A percentile compares a stretch with the other conserved stretches of the same genome.
These are phyloP conservation scores for Clusia tigrina DNA, from an alignment of 2,888 invertebrate species.

Conservation along the genomic window DNA sequence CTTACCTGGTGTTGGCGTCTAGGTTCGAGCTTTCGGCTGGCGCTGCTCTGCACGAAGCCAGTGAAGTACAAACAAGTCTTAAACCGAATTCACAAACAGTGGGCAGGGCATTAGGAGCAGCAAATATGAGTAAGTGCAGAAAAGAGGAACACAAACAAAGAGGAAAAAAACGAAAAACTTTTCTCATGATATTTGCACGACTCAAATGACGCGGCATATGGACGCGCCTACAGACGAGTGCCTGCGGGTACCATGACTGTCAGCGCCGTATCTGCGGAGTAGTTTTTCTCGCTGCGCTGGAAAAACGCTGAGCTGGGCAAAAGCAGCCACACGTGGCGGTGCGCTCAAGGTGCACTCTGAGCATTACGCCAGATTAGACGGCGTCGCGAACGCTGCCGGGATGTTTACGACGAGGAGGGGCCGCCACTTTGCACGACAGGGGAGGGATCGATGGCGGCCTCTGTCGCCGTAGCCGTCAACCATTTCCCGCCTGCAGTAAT, in stretches of 20 bases:
- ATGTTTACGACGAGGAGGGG: slow-evolving; percentile 13
- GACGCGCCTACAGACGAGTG: neutral
- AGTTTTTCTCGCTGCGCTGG: neutral
- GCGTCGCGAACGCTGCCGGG: neutral
- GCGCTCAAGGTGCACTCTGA: neutral
- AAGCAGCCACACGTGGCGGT: neutral
- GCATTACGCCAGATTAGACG: neutral
- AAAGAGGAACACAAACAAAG: too few relatives aligned
- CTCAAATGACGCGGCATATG: slow-evolving; percentile 2
- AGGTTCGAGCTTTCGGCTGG: neutral
- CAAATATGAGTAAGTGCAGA: too few relatives aligned
- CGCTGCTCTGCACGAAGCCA: neutral
- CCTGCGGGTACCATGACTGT: neutral
- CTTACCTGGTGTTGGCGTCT: neutral
- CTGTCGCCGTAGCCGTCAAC: slow-evolving; percentile 26
- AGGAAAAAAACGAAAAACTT: neutral
- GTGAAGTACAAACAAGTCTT: neutral
- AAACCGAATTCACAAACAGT: neutral
- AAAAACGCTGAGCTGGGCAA: neutral
- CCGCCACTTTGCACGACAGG: too few relatives aligned
- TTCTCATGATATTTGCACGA: neutral
- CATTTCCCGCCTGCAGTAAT: too few relatives aligned
- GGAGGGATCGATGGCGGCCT: slow-evolving; percentile 1
- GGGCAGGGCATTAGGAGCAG: too few relatives aligned
- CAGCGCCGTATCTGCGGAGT: neutral